phyloP scores from a whole-genome alignment of 2,888 invertebrate genomes.

The Nomada ferruginata region DNA sequence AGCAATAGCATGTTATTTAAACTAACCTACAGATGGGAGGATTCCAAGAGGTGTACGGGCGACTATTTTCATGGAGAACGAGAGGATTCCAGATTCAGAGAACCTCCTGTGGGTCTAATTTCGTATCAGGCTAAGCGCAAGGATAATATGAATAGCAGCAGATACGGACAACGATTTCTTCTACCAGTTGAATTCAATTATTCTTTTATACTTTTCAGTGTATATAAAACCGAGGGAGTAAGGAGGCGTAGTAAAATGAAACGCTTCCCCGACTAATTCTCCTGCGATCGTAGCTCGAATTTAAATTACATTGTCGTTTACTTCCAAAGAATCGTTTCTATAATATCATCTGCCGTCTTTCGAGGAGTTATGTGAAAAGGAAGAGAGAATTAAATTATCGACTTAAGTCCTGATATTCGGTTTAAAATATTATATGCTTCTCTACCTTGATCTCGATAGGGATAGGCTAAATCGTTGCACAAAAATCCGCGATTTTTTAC shows the following conservation, averaged over 20 bases:
- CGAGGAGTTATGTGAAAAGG: neutral
- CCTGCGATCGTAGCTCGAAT: slow-evolving; percentile 32
- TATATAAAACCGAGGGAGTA: slow-evolving; percentile 31
- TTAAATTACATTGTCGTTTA: slow-evolving; percentile 38
- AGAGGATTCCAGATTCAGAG: slow-evolving; percentile 48
- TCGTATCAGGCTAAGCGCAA: slow-evolving; percentile 46
- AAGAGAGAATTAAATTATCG: slow-evolving; percentile 19
- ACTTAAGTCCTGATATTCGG: slow-evolving; percentile 26
- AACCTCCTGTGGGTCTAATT: slow-evolving; percentile 37
- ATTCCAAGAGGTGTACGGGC: slow-evolving; percentile 11
- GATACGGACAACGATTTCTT: slow-evolving; percentile 29
- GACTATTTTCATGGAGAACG: slow-evolving; percentile 24
- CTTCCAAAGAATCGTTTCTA: neutral
- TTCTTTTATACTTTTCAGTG: slow-evolving; percentile 57
- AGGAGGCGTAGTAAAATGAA: slow-evolving; percentile 34
- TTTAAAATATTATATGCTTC: slow-evolving; percentile 49
- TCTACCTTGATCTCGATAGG: slow-evolving; percentile 50
- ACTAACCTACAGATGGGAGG: slow-evolving; percentile 21
- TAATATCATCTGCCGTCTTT: too few species aligned
- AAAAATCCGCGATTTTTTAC: slow-evolving; percentile 47
- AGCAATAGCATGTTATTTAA: slow-evolving; percentile 29
- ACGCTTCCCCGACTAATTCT: slow-evolving; percentile 27
- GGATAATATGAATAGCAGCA: slow-evolving; percentile 55
- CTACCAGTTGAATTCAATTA: slow-evolving; percentile 60
- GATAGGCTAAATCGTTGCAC: slow-evolving; percentile 49